Base-by-base conservation (phyloP, 2,888 invertebrate genomes). In the Fragum fragum region DNA sequence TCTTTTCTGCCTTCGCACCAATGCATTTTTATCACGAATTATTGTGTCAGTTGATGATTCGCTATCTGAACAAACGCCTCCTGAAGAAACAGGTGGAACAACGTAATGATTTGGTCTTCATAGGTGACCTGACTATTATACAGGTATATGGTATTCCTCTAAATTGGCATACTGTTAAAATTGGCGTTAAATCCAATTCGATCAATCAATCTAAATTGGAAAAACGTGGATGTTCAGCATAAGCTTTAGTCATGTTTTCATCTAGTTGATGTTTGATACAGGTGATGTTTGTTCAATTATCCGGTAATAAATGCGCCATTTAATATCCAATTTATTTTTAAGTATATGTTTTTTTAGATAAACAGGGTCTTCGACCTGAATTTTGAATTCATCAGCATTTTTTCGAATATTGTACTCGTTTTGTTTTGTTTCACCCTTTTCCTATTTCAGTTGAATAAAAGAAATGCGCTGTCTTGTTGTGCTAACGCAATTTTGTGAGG, bases 391-490 rank as follows among this genome's bases (percentile, higher is more conserved):
- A 53, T 75, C 71, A 26, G 72, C 68, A 9, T 73, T 76, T 26
- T 63, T 76, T 53, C 85, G 55, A 2, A 66, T 71, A n/a, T n/a
- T n/a, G 61, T 85, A 73, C 61, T 75, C 74, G 0, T 61, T 70
- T 63, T 76, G 76, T 74, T 76, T 36, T 68, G 32, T 39, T 77
- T 78, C 1, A 82, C 71, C 16, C 75, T 57, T 23, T 72, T 81
- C 6, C 77, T 28, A 39, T 81, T 53, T 29, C 57, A n/a, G 28
- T 77, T 68, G 0, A 79, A 80, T 11, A 29, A 55, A 1, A 77
- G 26, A 59, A 87, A 83, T 7, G 79, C 21, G 21, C 61, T 83
- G 47, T 87, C 83, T 71, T 83, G 80, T 63, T 86, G 53, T 75
- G 83, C 73, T 29, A 85, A 42, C 14, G 78, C 73, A 61, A 82